Evolutionary conservation across 2,888 invertebrate genomes (phyloP).

Genomic region (Liposcelis brunnea): DNA sequence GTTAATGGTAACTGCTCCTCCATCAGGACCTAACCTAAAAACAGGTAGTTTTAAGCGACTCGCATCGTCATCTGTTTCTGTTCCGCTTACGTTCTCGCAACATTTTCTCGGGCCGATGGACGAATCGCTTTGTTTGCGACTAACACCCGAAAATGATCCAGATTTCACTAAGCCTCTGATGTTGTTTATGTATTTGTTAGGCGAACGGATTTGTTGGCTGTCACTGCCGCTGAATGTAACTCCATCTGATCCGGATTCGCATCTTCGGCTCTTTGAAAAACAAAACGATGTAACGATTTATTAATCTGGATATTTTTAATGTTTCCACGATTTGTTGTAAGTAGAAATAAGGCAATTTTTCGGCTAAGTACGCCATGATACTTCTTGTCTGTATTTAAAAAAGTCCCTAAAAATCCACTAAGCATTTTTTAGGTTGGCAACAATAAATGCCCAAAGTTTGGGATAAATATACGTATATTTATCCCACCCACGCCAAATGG

Average conservation of each 20-base stretch:
- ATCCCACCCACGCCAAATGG: no score
- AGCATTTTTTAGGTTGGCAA: no score
- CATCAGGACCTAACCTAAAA: conserved; percentile 20
- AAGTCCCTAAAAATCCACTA: no score
- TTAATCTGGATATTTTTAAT: background rate
- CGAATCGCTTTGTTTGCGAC: conserved; percentile 47
- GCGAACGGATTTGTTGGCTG: background rate
- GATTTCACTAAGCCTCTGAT: conserved; percentile 42
- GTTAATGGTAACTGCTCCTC: conserved; percentile 16
- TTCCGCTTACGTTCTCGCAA: conserved; percentile 20
- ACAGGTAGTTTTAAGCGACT: conserved; percentile 16
- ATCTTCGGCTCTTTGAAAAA: conserved; percentile 28
- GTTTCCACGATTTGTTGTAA: background rate
- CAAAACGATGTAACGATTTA: conserved; percentile 10
- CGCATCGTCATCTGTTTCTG: conserved; percentile 24
- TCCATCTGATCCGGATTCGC: conserved; percentile 40
- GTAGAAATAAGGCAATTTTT: background rate
- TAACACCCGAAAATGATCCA: conserved; percentile 50
- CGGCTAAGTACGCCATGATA: no score
- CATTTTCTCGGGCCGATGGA: conserved; percentile 23
- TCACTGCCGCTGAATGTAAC: conserved; percentile 25
- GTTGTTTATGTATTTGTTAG: background rate
- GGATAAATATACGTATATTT: no score
- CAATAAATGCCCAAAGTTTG: no score
- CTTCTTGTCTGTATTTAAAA: no score